A percentile compares a stretch with the other conserved stretches of the same genome.
Conservation (phyloP, 2,888 invertebrate genomes). For the Proisotoma minuta region DNA sequence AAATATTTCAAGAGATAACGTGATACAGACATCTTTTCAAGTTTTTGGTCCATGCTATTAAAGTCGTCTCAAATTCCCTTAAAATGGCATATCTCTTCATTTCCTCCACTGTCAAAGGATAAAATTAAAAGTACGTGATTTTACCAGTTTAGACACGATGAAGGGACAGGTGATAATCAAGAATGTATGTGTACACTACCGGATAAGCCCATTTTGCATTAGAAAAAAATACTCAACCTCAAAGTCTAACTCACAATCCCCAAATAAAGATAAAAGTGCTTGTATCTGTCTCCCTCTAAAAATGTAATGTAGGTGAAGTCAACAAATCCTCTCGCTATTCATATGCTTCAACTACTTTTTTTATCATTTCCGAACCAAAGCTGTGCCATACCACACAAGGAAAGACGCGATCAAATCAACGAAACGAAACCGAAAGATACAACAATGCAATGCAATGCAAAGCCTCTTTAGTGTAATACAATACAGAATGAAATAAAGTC, state of each 20-base stretch:
- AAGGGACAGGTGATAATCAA: background rate
- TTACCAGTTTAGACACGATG: background rate
- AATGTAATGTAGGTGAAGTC: no score
- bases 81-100: no score
- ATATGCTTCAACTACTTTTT: background rate
- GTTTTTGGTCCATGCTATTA: no score
- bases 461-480: no score
- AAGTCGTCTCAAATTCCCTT: no score
- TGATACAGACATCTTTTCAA: background rate
- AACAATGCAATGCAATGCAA: no score
- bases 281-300: no score
- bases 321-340: background rate
- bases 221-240: background rate
- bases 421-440: conserved; percentile 2
- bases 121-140: no score
- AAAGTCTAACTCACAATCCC: background rate
- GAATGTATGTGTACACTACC: background rate
- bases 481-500: no score
- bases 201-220: conserved; percentile 5
- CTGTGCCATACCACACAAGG: background rate
- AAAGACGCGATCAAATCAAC: background rate
- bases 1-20: background rate
- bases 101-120: no score
- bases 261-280: conserved; percentile 8
- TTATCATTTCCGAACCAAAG: background rate